Conservation (phyloP, 1,140 invertebrate species). For the Scaptomyza montana region DNA sequence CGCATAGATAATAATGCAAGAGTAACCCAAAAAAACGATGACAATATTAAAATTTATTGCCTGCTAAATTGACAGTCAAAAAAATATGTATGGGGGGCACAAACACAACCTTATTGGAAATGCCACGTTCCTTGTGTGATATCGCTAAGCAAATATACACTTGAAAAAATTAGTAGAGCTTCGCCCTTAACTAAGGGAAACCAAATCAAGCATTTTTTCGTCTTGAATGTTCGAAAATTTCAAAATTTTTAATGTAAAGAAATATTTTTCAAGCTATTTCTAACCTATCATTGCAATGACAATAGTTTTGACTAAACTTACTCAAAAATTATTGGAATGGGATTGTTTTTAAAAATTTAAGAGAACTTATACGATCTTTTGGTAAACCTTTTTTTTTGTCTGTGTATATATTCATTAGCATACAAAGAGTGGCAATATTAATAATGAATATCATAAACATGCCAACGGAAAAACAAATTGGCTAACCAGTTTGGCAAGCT, state of each 20-base stretch:
- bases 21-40: conserved; percentile 27
- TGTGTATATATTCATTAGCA: background rate
- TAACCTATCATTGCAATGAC: too few relatives aligned
- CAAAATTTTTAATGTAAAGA: too few relatives aligned
- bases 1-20: conserved; percentile 65
- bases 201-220: too few relatives aligned
- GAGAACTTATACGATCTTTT: background rate
- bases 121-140: conserved; percentile 8
- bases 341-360: too few relatives aligned
- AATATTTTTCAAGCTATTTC: too few relatives aligned
- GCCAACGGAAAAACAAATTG: conserved; percentile 27
- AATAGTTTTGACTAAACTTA: too few relatives aligned
- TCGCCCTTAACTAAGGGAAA: too few relatives aligned
- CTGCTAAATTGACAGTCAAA: conserved; percentile 58
- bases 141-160: background rate
- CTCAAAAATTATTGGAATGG: too few relatives aligned
- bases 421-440: conserved; percentile 9
- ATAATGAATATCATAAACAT: conserved; percentile 47
- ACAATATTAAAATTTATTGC: conserved; percentile 73
- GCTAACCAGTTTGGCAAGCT: conserved; percentile 33
- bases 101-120: conserved; percentile 20
- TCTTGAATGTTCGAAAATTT: too few relatives aligned
- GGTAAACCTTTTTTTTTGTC: background rate
- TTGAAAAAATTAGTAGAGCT: background rate
- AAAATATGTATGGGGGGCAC: conserved; percentile 1